Base-by-base conservation (phyloP, 2,888 invertebrate genomes). In the Capitulum mitella region DNA sequence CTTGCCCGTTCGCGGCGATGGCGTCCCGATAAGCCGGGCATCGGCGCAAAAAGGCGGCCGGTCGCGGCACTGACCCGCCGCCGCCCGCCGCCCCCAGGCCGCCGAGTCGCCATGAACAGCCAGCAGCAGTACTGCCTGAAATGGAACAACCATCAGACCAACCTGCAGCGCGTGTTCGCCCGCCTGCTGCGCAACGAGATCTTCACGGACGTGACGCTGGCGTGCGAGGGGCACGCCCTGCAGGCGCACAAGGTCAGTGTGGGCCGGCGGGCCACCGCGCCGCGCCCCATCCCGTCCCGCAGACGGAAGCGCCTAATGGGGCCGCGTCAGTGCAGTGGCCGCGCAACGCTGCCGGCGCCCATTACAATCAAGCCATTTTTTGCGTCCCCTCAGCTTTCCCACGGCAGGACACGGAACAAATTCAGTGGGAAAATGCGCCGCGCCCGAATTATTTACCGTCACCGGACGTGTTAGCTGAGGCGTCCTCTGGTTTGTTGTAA, bases 161-260 rank as follows among this genome's bases (percentile, higher is more conserved):
- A 76, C 46, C 76, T 76, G 76, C 76, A 76, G 76, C 76, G 76
- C 32, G 76, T 76, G 46, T 76, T 76, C 46, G 76, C 76, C 16
- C 76, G 76, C 46, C 76, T 76, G 48, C 76, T 76, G 46, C 76
- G 76, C 76, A 76, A 76, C 76, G 76, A 76, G 76, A 76, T 76
- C 46, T 76, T 76, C 76, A 76, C 76, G 5, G 76, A 76, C 46
- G 76, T 76, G 14, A 76, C 76, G 76, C 76, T 76, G 29, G 76
- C 76, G 29, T 76, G 76, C 46, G 76, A 76, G 76, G 76, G 76
- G 0, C 76, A 48, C 43, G 43, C 76, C 26, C 46, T 76, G 46
- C 76, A 76, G 29, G 76, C 76, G 46, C 76, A 76, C 76, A 76
- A 76, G 75, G 76, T 76, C 40, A 70, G 70, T 70, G n/a, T 29